These are phyloP conservation scores for Phymorhynchus buccinoides DNA, from an alignment of 1,140 invertebrate genomes.

Conservation along the genomic window DNA sequence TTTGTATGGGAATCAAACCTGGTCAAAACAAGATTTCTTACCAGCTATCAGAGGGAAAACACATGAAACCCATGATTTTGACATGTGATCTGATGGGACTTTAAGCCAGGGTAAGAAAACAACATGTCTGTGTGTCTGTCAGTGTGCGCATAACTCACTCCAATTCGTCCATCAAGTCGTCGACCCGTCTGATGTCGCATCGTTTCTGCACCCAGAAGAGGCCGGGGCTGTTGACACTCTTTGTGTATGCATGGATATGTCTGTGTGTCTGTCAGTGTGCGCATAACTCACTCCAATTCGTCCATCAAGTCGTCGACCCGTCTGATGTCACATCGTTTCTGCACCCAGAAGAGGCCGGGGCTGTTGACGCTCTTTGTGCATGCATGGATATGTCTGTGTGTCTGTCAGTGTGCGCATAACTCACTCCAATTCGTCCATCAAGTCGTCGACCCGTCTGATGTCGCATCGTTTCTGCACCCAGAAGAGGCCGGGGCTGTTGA, in stretches of 20 bases:
- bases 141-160: no score
- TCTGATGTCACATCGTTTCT: conserved; percentile 50
- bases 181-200: conserved; percentile 55
- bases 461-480: conserved; percentile 63
- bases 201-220: conserved; percentile 66
- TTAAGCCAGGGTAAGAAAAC: no score
- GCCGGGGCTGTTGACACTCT: conserved; percentile 59
- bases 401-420: no score
- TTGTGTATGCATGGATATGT: no score
- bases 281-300: conserved; percentile 66
- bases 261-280: no score
- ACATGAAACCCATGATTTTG: no score
- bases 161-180: conserved; percentile 66
- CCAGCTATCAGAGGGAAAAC: no score
- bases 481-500: conserved; percentile 60
- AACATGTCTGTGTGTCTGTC: no score
- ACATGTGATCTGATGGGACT: no score
- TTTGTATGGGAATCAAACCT: no score
- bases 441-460: conserved; percentile 58
- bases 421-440: conserved; percentile 69
- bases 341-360: conserved; percentile 66
- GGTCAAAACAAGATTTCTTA: no score
- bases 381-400: no score
- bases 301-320: conserved; percentile 69
- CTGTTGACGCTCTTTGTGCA: conserved; percentile 59